A percentile compares a stretch with the other conserved stretches of the same genome.
These are phyloP conservation scores for Acleris holmiana DNA, from an alignment of 2,888 invertebrate genomes.

Conservation along the genomic window DNA sequence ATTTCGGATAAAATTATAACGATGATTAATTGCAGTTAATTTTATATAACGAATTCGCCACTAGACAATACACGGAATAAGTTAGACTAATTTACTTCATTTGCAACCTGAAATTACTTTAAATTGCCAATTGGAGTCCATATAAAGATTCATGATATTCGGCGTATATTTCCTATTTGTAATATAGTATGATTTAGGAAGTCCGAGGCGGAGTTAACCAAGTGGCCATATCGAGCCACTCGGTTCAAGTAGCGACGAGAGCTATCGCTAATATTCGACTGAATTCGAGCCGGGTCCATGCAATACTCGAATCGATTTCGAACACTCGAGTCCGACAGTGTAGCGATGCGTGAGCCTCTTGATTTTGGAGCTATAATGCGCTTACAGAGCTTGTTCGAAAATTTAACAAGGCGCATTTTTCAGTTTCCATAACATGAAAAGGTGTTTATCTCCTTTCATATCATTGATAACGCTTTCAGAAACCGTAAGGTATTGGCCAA, in stretches of 20 bases:
- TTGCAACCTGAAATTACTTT: no score
- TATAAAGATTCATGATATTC: no score
- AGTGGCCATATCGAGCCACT: conserved; percentile 36
- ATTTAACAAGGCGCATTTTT: background rate
- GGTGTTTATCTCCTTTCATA: background rate
- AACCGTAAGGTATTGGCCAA: no score
- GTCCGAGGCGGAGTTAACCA: conserved; percentile 27
- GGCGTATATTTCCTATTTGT: no score
- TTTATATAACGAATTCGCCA: no score
- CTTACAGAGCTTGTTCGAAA: background rate
- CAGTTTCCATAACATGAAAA: no score
- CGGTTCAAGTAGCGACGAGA: conserved; percentile 26
- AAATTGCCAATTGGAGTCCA: no score
- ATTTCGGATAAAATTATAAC: no score
- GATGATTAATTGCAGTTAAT: no score
- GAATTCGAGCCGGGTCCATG: conserved; percentile 8
- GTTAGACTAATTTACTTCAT: no score
- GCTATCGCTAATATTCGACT: conserved; percentile 34
- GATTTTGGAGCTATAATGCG: conserved; percentile 5
- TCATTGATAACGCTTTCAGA: no score
- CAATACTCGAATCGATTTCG: conserved; percentile 32
- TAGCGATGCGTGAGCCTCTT: conserved; percentile 25
- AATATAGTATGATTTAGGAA: conserved; percentile 15
- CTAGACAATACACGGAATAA: no score
- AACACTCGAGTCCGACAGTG: conserved; percentile 19